Evolutionary conservation across 2,888 invertebrate genomes (phyloP).

Genomic region (Polymixis flavicincta): DNA sequence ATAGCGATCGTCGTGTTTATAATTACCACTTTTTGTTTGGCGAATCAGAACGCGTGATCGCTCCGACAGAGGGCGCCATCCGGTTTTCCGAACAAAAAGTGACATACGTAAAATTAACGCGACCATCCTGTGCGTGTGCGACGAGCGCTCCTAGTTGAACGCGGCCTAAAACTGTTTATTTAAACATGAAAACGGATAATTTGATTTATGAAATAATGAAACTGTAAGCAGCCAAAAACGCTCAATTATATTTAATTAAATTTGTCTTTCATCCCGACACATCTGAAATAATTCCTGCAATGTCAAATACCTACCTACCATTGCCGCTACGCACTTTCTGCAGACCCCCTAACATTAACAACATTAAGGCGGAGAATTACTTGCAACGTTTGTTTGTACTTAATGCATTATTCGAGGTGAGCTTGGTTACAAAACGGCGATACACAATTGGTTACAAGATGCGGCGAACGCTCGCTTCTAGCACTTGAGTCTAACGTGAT

Average conservation of each 20-base stretch:
- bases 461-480: too few relatives aligned
- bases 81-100: neutral
- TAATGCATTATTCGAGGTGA: too few relatives aligned
- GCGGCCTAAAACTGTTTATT: neutral
- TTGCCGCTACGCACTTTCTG: conserved; percentile 22
- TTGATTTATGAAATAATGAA: conserved; percentile 1
- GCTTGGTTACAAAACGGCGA: too few relatives aligned
- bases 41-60: neutral
- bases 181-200: neutral
- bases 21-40: neutral
- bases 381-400: too few relatives aligned
- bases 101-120: neutral
- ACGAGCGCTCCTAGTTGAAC: neutral
- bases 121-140: neutral
- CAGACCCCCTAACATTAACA: conserved; percentile 39
- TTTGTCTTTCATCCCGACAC: neutral
- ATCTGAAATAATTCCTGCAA: conserved; percentile 22
- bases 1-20: neutral
- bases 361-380: conserved; percentile 16
- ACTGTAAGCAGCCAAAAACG: neutral
- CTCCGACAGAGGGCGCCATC: neutral
- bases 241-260: neutral
- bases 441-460: too few relatives aligned
- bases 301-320: conserved; percentile 25
- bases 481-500: too few relatives aligned